Percentiles rank a stretch among this genome's conserved stretches.
These are phyloP conservation scores for Eublepharis macularius DNA, from an alignment of 2,113 vertebrate species.

Conservation along the genomic window DNA sequence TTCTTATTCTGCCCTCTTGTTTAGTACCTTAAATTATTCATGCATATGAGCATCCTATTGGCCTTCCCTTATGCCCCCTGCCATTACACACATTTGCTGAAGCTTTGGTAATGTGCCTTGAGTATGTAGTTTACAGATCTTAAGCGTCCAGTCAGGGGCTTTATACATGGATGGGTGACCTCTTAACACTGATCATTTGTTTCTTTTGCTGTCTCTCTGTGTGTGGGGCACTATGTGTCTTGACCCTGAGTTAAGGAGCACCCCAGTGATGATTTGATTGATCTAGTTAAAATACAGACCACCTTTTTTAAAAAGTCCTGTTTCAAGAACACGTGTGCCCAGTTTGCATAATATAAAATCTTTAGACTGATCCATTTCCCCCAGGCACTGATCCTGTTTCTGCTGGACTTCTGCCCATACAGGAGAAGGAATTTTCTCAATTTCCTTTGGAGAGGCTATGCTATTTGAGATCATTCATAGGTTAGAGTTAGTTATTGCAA, in stretches of 20 bases:
- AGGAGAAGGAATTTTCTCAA: conserved; percentile 69
- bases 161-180: background rate
- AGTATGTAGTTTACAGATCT: rapidly evolving
- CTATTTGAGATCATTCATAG: conserved; percentile 51
- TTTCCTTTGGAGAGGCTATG: conserved; percentile 65
- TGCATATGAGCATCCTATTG: rapidly evolving
- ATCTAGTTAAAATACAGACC: background rate
- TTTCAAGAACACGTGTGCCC: conserved; percentile 8
- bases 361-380: conserved; percentile 14
- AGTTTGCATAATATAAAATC: background rate
- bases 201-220: rapidly evolving
- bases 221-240: background rate
- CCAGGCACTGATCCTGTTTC: conserved; percentile 28
- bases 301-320: background rate
- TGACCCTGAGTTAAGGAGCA: background rate
- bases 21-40: background rate
- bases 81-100: background rate
- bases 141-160: rapidly evolving
- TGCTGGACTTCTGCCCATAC: conserved; percentile 53
- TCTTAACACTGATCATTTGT: background rate
- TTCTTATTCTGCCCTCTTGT: background rate
- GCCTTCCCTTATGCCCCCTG: too few species aligned
- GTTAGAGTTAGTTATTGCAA: conserved; percentile 54
- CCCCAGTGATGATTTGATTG: background rate
- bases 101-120: background rate